Evolutionary conservation across 2,797 vertebrate species (phyloP).

Genomic region (Platyrinchus mystaceus): DNA sequence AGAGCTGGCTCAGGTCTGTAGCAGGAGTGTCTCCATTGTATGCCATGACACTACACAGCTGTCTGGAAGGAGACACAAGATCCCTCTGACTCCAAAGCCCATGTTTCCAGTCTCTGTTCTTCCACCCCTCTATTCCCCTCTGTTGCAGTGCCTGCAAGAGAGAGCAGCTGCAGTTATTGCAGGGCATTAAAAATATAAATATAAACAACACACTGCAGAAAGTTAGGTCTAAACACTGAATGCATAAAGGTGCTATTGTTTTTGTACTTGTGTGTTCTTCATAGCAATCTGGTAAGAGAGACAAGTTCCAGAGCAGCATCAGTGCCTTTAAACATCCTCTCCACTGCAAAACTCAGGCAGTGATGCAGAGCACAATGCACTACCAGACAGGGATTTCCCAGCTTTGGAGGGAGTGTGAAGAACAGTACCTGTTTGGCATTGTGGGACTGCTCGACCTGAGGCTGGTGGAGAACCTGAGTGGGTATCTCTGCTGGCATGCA

Average conservation of each 20-base stretch:
- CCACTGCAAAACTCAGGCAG: neutral
- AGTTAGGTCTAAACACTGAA: neutral
- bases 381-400: accelerated
- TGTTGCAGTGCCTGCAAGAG: neutral
- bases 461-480: accelerated
- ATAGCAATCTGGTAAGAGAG: neutral
- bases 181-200: neutral
- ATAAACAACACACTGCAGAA: neutral
- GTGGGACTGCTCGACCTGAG: neutral
- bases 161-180: neutral
- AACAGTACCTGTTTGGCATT: accelerated
- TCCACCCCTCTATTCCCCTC: neutral
- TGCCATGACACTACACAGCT: neutral
- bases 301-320: neutral
- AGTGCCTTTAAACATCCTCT: neutral
- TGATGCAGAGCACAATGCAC: neutral
- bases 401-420: accelerated
- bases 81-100: neutral
- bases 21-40: neutral
- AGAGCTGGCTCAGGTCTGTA: neutral
- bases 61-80: neutral
- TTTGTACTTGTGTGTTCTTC: neutral
- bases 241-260: neutral
- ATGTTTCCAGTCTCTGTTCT: neutral
- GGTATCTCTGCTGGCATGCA: neutral